Evolutionary conservation across 2,797 vertebrate genomes (phyloP), one percentile per base, ranked within the genome.

Genomic region (Cercopithecus neglectus): DNA sequence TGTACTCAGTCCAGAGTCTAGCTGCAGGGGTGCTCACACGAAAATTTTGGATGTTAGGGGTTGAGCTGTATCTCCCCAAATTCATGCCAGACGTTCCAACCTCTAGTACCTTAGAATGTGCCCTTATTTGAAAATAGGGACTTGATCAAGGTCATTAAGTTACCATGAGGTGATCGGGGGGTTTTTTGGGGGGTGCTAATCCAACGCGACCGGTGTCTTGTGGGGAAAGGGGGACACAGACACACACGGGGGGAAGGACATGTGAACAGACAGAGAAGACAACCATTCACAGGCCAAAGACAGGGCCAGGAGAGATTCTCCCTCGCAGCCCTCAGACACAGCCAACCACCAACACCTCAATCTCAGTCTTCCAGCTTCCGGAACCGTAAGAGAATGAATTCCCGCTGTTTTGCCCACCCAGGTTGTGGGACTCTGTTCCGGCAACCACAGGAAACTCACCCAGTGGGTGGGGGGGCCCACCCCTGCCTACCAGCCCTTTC

Each of bases 21-120:
- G 79, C 55, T 2, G 1, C 39, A 46, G 28, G 26, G 44, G 17
- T 1, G 2, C 53, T 48, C 22, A 36, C 1, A 2, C 2, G n/a
- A 26, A 33, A 13, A 39, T 26, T 12, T 14, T 41, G 5, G 26
- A 36, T 24, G 21, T 50, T 17, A 89, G 4, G 4, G 46, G 21
- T 53, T 87, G 8, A 39, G 33, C 2, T 9, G 4, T 82, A 8
- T 12, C 8, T 8, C 30, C 48, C 36, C 26, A 33, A 83, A 86
- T 74, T 91, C 19, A 64, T 50, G 36, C 16, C 24, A 72, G 30
- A 91, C 1, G 21, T 81, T 55, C 19, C 80, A 53, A 50, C 14
- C 14, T 17, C 74, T 39, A 90, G n/a, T 4, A 46, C 26, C 83
- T 81, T 36, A 59, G 55, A n/a, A 72, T 19, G 8, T 50, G 72